These are phyloP conservation scores for Macrocentrus cingulum DNA, from an alignment of 1,140 invertebrate species.

Conservation along the genomic window DNA sequence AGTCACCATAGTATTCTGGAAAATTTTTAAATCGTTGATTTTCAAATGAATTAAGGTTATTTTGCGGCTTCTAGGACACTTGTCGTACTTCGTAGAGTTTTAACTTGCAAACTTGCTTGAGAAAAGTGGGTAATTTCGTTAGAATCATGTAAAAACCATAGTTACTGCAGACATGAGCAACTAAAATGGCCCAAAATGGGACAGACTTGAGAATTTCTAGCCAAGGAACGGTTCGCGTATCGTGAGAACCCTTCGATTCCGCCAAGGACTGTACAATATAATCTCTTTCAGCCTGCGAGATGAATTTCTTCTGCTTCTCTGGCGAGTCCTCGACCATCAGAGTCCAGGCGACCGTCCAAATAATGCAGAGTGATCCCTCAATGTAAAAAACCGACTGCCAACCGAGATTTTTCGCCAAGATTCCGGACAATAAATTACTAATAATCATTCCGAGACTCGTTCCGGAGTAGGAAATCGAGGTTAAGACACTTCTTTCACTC, in stretches of 20 bases:
- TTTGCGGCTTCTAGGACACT: no score
- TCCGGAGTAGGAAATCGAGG: conserved; percentile 67
- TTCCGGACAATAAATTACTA: conserved; percentile 71
- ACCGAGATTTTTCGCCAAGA: conserved; percentile 66
- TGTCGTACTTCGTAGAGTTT: no score
- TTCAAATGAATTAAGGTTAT: no score
- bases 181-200: conserved; percentile 73
- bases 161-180: conserved; percentile 79
- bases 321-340: conserved; percentile 73
- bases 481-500: conserved; percentile 69
- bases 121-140: conserved; percentile 89
- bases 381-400: conserved; percentile 81
- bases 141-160: conserved; percentile 95
- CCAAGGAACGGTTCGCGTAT: conserved; percentile 65
- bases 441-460: conserved; percentile 78
- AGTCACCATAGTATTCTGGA: conserved; percentile 70
- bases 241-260: conserved; percentile 36
- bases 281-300: conserved; percentile 68
- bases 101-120: conserved; percentile 91
- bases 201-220: conserved; percentile 69
- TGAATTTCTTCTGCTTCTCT: conserved; percentile 69
- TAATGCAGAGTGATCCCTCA: conserved; percentile 68
- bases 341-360: conserved; percentile 73
- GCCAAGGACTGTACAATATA: conserved; percentile 67
- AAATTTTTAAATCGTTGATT: no score